Conservation (phyloP, 92 coral and sea anemone species). For the Phenganax subtilis region DNA sequence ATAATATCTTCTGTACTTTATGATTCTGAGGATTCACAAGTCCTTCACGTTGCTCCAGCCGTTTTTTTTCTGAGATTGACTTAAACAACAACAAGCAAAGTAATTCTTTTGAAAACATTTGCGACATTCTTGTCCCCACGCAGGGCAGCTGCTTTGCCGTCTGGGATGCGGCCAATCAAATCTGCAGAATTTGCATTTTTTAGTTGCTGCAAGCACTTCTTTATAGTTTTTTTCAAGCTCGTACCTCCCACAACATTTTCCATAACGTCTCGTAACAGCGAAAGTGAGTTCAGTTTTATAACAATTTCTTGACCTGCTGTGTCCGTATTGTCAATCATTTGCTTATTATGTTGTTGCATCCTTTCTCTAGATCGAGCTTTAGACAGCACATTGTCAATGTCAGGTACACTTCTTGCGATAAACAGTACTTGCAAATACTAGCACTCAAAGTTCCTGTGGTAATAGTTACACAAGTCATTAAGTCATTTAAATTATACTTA, state of each 20-base stretch:
- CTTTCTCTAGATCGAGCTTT: constrained; percentile 6
- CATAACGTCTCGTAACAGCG: background rate
- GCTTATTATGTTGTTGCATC: constrained; percentile 1
- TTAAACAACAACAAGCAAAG: constrained; percentile 52
- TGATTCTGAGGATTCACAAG: constrained; percentile 19
- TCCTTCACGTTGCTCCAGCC: background rate
- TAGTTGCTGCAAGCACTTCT: background rate
- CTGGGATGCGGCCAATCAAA: constrained; percentile 16
- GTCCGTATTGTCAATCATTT: constrained; percentile 5
- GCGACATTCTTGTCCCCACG: constrained; percentile 43
- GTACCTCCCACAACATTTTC: background rate
- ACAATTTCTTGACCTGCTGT: constrained; percentile 12
- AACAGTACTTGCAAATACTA: constrained; percentile 11
- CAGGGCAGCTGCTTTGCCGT: constrained; percentile 39
- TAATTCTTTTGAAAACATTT: constrained; percentile 36
- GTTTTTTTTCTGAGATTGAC: constrained; percentile 22
- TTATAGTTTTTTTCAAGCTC: background rate
- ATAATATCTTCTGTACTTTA: background rate
- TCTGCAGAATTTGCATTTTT: constrained; percentile 43
- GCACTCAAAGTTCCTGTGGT: background rate
- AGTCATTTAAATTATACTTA: constrained; percentile 15
- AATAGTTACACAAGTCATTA: constrained; percentile 15
- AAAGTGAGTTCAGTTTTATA: background rate
- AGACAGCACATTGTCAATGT: constrained; percentile 1
- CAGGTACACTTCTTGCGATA: constrained; percentile 14